Conservation (phyloP, 2,888 invertebrate genomes). For the Ceramica pisi region DNA sequence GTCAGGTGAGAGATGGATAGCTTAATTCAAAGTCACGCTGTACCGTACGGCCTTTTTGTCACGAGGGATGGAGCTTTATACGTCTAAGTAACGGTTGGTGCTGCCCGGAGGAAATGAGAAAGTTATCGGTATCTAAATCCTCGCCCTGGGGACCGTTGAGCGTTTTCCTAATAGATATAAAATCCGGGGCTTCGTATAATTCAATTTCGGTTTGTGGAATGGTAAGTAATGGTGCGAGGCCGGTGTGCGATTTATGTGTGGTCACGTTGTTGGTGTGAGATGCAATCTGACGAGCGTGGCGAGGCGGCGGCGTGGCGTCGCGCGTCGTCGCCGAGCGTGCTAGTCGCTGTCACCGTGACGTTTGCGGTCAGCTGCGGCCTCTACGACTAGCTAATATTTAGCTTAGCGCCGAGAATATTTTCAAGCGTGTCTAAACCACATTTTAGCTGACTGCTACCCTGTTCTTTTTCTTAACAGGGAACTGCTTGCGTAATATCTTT, state of each 20-base stretch:
- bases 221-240: conserved; percentile 69
- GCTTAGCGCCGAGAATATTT: conserved; percentile 71
- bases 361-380: conserved; percentile 66
- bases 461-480: conserved; percentile 45
- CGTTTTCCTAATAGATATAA: conserved; percentile 89
- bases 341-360: conserved; percentile 53
- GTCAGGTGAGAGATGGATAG: conserved; percentile 84
- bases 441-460: conserved; percentile 71
- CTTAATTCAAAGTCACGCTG: conserved; percentile 76
- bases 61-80: conserved; percentile 76
- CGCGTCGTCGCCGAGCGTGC: conserved; percentile 37
- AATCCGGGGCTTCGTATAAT: conserved; percentile 87
- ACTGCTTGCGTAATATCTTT: neutral
- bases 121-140: conserved; percentile 89
- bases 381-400: conserved; percentile 74
- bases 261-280: conserved; percentile 71
- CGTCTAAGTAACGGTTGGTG: conserved; percentile 78
- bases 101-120: conserved; percentile 88
- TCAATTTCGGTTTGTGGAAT: conserved; percentile 83
- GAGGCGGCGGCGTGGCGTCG: conserved; percentile 38
- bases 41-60: conserved; percentile 73
- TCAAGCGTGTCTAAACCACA: conserved; percentile 71
- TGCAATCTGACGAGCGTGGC: conserved; percentile 63
- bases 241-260: conserved; percentile 80
- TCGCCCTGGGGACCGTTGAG: conserved; percentile 83